phyloP scores from a whole-genome alignment of 35 echinoderm and acorn worm species.

The Diadema setosum region DNA sequence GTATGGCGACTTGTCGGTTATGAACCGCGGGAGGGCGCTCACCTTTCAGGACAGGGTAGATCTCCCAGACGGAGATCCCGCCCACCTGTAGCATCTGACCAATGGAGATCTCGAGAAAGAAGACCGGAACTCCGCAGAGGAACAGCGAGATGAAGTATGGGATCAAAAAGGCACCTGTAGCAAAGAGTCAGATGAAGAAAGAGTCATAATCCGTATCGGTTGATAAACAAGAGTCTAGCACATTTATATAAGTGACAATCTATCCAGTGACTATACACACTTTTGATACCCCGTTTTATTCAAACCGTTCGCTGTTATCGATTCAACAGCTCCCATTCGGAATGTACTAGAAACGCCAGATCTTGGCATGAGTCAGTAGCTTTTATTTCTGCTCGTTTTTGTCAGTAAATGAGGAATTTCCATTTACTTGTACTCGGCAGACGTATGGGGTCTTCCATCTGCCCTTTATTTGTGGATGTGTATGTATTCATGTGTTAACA shows the following conservation, averaged over 20 bases:
- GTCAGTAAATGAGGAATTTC: too few species aligned
- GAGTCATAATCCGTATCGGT: background rate
- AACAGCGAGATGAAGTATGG: slow-evolving; percentile 88
- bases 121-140: slow-evolving; percentile 68
- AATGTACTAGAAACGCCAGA: background rate
- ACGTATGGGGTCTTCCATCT: too few species aligned
- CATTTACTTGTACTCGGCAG: too few species aligned
- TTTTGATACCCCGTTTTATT: background rate
- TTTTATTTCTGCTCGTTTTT: too few species aligned
- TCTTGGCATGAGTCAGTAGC: too few species aligned
- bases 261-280: background rate
- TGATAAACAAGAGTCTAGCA: background rate
- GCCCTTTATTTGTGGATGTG: too few species aligned
- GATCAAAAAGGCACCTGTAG: slow-evolving; percentile 78
- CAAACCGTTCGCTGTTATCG: background rate
- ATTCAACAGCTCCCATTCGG: background rate
- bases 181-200: background rate
- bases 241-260: background rate
- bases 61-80: slow-evolving; percentile 74
- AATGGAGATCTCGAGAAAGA: slow-evolving; percentile 73
- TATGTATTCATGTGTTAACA: too few species aligned
- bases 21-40: too few species aligned
- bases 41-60: slow-evolving; percentile 83
- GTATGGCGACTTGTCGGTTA: too few species aligned
- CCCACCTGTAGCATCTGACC: slow-evolving; percentile 75